Evolutionary conservation across 2,888 invertebrate species (phyloP).

Genomic region (Andrena marginata): DNA sequence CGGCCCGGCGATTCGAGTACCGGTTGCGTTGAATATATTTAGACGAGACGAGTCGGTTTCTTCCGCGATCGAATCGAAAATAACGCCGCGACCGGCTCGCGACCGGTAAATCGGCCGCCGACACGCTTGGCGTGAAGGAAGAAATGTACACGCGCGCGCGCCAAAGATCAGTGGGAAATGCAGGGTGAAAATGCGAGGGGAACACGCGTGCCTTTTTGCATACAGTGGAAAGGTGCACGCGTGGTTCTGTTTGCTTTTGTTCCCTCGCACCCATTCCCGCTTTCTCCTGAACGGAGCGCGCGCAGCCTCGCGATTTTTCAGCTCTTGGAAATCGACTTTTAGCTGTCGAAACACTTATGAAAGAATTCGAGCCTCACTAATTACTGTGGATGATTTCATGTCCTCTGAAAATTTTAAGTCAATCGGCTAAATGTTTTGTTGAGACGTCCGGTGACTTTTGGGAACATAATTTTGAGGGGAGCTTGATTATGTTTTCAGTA

Average conservation of each 20-base stretch:
- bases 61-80: constrained; percentile 62
- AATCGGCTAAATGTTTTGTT: too few species aligned
- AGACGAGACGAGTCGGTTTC: constrained; percentile 58
- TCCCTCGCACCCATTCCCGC: constrained; percentile 52
- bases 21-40: constrained; percentile 41
- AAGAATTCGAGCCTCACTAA: too few species aligned
- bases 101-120: constrained; percentile 43
- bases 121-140: constrained; percentile 26
- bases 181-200: constrained; percentile 52
- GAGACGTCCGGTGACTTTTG: too few species aligned
- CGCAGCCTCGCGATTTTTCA: constrained; percentile 6
- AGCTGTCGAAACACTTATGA: too few species aligned
- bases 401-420: too few species aligned
- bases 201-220: constrained; percentile 49
- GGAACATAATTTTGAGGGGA: too few species aligned
- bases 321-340: too few species aligned
- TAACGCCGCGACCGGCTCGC: constrained; percentile 38
- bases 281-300: constrained; percentile 58
- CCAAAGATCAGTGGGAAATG: constrained; percentile 43
- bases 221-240: constrained; percentile 44
- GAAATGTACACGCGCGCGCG: constrained; percentile 20
- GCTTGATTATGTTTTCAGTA: too few species aligned
- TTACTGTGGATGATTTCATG: too few species aligned
- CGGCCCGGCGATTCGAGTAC: constrained; percentile 1
- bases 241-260: constrained; percentile 47